Evolutionary conservation across 2,888 invertebrate genomes (phyloP), one percentile per base, ranked within the genome.

Genomic region (Coronaproctus castanopsis): DNA sequence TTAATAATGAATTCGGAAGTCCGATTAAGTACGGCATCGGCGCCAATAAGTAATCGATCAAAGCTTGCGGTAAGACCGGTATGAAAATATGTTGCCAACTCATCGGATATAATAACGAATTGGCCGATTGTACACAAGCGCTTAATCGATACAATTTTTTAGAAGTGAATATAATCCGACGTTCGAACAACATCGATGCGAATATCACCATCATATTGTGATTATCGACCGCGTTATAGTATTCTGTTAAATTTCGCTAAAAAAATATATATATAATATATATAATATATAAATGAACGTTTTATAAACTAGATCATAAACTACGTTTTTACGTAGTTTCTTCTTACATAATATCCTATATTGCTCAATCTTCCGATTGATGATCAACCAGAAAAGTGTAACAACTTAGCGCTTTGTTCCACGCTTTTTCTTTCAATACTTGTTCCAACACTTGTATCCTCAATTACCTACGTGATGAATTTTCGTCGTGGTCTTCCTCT

Each of bases 11-110:
- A 51, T 66, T 79, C 65, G 95, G 95, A 63, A 96, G 90, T 62
- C 97, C 97, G 69, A 97, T 93, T 54, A 97, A 77, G 75, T 88
- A 97, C 54, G 97, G 97, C 96, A 97, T 97, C 1, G 97, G 97
- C 18, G 97, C 97, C 66, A 85, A 76, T 65, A 92, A 75, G 72
- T 90, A 90, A 73, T 95, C 96, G 65, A 87, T 82, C 63, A 96
- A 78, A 69, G 86, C 82, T 71, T 82, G 79, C 21, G 96, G 95
- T 49, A 64, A 59, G 20, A 97, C 86, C 57, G 96, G 96, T 73
- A 97, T 95, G 72, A 89, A 97, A 69, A 97, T 90, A 69, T 96
- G 95, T 74, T 97, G 96, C 97, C 97, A 97, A 66, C 86, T 85
- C 93, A 98, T 95, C 1, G 97, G 97, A 73, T 93, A 96, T 52